A percentile compares a stretch with the other conserved stretches of the same genome.
Conservation (phyloP, 2,113 vertebrate species). For the Columba livia region DNA sequence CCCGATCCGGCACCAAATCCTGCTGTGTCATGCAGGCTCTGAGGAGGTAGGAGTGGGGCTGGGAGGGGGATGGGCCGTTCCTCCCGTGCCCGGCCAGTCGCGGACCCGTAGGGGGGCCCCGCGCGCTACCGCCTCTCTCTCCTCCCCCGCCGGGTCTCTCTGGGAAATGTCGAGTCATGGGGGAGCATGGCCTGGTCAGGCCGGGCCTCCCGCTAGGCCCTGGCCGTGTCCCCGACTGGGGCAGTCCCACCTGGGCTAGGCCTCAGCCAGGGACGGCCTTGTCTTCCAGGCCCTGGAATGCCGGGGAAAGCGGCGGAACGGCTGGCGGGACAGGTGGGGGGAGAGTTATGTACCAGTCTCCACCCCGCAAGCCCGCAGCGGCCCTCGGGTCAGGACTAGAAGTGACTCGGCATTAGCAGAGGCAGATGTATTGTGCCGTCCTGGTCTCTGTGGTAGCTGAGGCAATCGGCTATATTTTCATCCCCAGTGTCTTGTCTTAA, state of each 20-base stretch:
- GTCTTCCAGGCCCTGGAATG: background rate
- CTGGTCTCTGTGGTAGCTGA: background rate
- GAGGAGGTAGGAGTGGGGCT: background rate
- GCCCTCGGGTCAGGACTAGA: background rate
- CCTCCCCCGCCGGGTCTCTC: background rate
- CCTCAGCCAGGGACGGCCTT: background rate
- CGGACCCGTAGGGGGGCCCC: no score
- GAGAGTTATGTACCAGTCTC: background rate
- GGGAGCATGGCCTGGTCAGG: background rate
- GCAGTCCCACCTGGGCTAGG: background rate
- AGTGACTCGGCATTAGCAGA: background rate
- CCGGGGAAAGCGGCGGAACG: no score
- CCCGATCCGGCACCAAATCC: background rate
- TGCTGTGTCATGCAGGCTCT: constrained; percentile 67
- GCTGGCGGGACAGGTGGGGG: background rate
- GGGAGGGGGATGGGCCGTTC: background rate
- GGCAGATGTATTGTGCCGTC: background rate
- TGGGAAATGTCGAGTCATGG: constrained; percentile 33
- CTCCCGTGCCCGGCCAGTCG: no score
- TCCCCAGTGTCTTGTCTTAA: background rate
- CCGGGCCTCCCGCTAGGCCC: background rate
- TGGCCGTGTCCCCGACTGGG: no score
- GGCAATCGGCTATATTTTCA: background rate
- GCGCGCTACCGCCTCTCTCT: no score
- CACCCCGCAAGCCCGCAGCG: background rate